Base-by-base conservation (phyloP, 1,140 invertebrate genomes). In the Onthophagus taurus region DNA sequence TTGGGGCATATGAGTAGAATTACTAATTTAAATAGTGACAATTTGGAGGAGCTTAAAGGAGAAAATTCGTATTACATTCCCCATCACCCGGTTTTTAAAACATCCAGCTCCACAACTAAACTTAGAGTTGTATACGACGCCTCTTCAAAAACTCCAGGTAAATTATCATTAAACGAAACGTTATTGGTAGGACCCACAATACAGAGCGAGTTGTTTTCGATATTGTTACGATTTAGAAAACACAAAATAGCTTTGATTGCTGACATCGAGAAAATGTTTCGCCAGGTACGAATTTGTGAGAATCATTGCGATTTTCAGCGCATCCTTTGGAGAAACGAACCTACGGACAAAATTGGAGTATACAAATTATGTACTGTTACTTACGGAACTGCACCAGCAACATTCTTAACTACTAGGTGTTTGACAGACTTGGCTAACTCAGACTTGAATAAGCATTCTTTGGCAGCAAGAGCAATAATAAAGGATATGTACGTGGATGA, bases 241-340 rank as follows among this genome's bases (percentile, higher is more conserved):
- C 52, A 64, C 39, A 44, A 30, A 19, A 38, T 60, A 21, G 59
- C 55, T 12, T 47, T 71, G n/a, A 48, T 51, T 14, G 58, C 59
- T n/a, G 68, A 69, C 44, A 54, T 68, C 4, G 49, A 49, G 9
- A 58, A 67, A 45, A 64, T 64, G 53, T 69, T 62, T 43, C 38
- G 59, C n/a, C 60, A 66, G 45, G 50, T 67, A 9, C 48, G 55
- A 19, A 45, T 51, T 12, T 11, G 23, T 13, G 12, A 6, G 9
- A 11, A 38, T 7, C 9, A 49, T n/a, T 49, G n/a, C 41, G 56
- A 42, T 21, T 61, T 54, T 33, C 65, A 69, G 29, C 47, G 61
- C 47, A 60, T 71, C 17, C 18, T 69, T 1, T 70, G 68, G 65
- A 36, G 61, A 11, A 12, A 54, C n/a, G 11, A 34, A 17, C 12